Conservation (phyloP, 2,888 invertebrate species). For the Zhuqinia jingwanae region DNA sequence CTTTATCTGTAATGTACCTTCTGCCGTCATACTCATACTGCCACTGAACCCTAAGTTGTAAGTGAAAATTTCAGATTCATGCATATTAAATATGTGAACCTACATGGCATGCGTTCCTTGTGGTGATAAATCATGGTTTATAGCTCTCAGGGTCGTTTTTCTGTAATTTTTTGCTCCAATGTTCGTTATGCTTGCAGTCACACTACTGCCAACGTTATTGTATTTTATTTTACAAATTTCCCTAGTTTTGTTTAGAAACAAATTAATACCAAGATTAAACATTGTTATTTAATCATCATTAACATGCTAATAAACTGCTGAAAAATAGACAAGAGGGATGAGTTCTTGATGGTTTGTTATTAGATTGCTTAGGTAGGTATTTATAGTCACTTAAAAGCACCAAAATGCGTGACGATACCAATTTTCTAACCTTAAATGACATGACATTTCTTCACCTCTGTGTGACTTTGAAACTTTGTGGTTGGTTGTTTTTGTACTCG, state of each 20-base stretch:
- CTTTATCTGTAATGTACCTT: background rate
- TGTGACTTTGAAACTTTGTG: background rate
- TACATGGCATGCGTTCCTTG: conserved; percentile 56
- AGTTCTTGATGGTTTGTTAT: background rate
- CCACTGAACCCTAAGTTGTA: background rate
- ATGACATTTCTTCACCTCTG: background rate
- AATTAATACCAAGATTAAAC: conserved; percentile 5
- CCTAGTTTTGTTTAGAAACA: conserved; percentile 45
- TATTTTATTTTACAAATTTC: conserved; percentile 32
- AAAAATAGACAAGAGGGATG: no score
- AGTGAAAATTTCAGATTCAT: conserved; percentile 50
- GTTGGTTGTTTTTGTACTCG: no score
- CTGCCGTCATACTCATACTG: background rate
- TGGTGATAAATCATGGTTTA: conserved; percentile 63
- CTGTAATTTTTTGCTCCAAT: conserved; percentile 59
- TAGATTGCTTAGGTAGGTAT: no score
- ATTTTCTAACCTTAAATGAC: background rate
- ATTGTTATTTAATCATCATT: background rate
- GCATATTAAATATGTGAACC: conserved; percentile 54
- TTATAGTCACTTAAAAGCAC: background rate
- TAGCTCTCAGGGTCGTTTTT: conserved; percentile 62
- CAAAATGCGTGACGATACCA: no score
- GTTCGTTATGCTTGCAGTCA: conserved; percentile 24
- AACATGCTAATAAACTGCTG: no score
- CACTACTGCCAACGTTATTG: background rate